phyloP scores from a whole-genome alignment of 2,888 invertebrate species.

The Polietes domitor region DNA sequence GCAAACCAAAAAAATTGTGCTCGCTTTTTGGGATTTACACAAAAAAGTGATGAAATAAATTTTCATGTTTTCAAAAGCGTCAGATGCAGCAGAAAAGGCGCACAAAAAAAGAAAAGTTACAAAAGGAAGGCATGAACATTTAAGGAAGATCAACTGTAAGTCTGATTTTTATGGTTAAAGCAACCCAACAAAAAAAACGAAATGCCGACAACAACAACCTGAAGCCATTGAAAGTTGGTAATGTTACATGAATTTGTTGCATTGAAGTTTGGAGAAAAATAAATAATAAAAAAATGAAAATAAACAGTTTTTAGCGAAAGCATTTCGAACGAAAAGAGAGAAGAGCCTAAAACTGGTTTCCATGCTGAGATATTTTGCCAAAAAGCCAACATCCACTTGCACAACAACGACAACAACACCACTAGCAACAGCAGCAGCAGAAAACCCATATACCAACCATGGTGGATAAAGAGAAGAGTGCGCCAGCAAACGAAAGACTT shows the following conservation, averaged over 20 bases:
- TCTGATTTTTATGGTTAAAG: slow-evolving; percentile 34
- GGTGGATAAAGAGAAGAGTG: neutral
- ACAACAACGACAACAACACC: slow-evolving; percentile 14
- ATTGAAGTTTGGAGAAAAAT: slow-evolving; percentile 38
- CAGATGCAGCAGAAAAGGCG: too few species aligned
- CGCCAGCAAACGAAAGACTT: slow-evolving; percentile 76
- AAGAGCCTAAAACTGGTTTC: slow-evolving; percentile 58
- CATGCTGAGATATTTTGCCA: slow-evolving; percentile 56
- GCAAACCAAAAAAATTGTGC: too few species aligned
- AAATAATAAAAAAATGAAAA: slow-evolving; percentile 66
- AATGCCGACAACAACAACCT: slow-evolving; percentile 24
- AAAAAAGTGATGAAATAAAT: neutral
- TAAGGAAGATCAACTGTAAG: slow-evolving; percentile 59
- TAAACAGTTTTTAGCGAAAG: slow-evolving; percentile 65
- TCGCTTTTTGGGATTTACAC: neutral
- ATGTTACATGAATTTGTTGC: slow-evolving; percentile 79
- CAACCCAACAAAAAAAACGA: slow-evolving; percentile 33
- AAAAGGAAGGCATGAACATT: slow-evolving; percentile 55
- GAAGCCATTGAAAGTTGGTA: slow-evolving; percentile 73
- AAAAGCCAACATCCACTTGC: slow-evolving; percentile 25
- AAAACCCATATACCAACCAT: slow-evolving; percentile 16
- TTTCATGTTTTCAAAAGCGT: slow-evolving; percentile 15
- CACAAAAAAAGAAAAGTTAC: slow-evolving; percentile 39
- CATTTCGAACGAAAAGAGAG: slow-evolving; percentile 52
- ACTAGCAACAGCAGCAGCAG: slow-evolving; percentile 31